These are phyloP conservation scores for Adrianichthys oophorus DNA, from an alignment of 2,797 vertebrate species.

Conservation along the genomic window DNA sequence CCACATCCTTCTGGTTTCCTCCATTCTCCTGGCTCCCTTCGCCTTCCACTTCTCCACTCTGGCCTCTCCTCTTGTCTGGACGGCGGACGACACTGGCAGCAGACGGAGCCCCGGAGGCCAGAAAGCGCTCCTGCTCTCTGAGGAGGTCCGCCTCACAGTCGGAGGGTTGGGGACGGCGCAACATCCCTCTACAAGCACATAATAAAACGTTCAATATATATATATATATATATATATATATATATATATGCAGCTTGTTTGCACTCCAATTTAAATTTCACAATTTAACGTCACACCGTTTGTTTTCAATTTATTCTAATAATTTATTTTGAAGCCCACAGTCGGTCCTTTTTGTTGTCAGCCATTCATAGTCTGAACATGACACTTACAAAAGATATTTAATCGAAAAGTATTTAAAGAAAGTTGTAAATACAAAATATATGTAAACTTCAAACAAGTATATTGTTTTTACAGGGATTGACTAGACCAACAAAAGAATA, in stretches of 20 bases:
- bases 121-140: constrained; percentile 87
- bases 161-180: constrained; percentile 88
- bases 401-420: not conserved
- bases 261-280: no score
- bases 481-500: no score
- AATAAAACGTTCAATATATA: not conserved
- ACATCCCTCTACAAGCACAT: constrained; percentile 74
- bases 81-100: constrained; percentile 85
- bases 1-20: constrained; percentile 81
- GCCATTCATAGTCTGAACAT: not conserved
- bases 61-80: constrained; percentile 85
- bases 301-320: no score
- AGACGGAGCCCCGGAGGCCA: constrained; percentile 79
- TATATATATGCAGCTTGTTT: no score
- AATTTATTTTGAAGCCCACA: no score
- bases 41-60: constrained; percentile 49
- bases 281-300: no score
- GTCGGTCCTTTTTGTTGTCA: not conserved
- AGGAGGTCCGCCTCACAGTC: constrained; percentile 92
- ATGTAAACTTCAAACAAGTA: no score
- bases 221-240: no score
- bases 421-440: not conserved
- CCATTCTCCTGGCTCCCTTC: constrained; percentile 9
- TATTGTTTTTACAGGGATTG: no score
- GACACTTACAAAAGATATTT: not conserved